Evolutionary conservation across 1,140 invertebrate species (phyloP).

Genomic region (Phthorimaea operculella): DNA sequence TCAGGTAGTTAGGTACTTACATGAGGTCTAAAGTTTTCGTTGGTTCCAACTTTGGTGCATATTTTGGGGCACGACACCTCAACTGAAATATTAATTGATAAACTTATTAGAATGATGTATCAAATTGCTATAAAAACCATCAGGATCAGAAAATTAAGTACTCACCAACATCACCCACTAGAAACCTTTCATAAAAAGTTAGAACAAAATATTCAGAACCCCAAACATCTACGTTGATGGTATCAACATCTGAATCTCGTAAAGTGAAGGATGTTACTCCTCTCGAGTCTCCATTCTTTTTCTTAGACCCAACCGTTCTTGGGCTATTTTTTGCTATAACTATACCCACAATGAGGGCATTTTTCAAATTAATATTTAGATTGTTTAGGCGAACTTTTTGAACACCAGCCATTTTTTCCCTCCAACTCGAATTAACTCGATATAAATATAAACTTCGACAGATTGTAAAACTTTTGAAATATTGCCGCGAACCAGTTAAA

Average conservation of each 20-base stretch:
- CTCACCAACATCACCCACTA: conserved; percentile 74
- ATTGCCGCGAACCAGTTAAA: no score
- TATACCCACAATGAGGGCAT: conserved; percentile 55
- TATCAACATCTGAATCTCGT: conserved; percentile 74
- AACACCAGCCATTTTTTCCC: conserved; percentile 53
- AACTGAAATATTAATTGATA: no score
- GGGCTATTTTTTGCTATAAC: conserved; percentile 60
- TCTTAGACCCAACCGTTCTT: conserved; percentile 45
- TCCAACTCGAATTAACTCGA: not conserved
- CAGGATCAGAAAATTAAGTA: not conserved
- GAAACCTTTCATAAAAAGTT: conserved; percentile 69
- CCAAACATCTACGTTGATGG: conserved; percentile 77
- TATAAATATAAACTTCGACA: no score
- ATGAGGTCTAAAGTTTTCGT: conserved; percentile 71
- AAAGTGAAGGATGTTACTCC: conserved; percentile 78
- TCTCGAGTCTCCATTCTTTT: conserved; percentile 60
- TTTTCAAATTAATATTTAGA: conserved; percentile 59
- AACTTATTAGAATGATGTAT: no score
- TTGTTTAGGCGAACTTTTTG: conserved; percentile 51
- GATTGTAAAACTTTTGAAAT: no score
- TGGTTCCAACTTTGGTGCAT: conserved; percentile 66
- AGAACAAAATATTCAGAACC: conserved; percentile 70
- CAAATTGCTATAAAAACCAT: no score
- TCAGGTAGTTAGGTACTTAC: no score
- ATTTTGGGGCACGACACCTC: conserved; percentile 72